phyloP scores from a whole-genome alignment of 1,140 invertebrate genomes.

The Meloidogyne hapla region DNA sequence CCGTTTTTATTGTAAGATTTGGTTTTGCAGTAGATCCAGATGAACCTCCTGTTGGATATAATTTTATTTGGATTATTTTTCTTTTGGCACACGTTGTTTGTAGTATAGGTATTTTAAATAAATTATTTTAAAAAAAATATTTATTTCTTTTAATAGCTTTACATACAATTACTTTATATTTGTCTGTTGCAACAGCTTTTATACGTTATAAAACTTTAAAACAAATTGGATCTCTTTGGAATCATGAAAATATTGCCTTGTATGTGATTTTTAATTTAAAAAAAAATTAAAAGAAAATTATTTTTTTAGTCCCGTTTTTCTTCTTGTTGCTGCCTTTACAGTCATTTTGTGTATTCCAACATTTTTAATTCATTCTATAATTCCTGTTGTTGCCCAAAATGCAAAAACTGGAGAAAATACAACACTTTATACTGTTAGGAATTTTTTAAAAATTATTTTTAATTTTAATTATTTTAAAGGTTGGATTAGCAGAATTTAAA shows the following conservation, averaged over 20 bases:
- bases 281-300: constrained; percentile 11
- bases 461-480: constrained; percentile 11
- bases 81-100: constrained; percentile 49
- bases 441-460: neutral
- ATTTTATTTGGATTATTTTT: constrained; percentile 48
- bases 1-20: constrained; percentile 50
- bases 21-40: constrained; percentile 46
- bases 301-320: constrained; percentile 53
- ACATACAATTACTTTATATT: constrained; percentile 55
- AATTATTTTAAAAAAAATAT: neutral
- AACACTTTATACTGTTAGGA: constrained; percentile 40
- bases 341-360: constrained; percentile 50
- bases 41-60: constrained; percentile 49
- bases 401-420: constrained; percentile 16
- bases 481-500: constrained; percentile 53
- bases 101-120: constrained; percentile 28
- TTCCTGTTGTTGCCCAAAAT: constrained; percentile 35
- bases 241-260: constrained; percentile 47
- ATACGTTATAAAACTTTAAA: constrained; percentile 56
- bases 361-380: constrained; percentile 53
- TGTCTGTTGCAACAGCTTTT: constrained; percentile 49
- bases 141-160: constrained; percentile 28
- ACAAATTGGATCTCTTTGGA: constrained; percentile 50
- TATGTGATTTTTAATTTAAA: constrained; percentile 31
- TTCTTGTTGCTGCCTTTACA: constrained; percentile 42